A percentile compares a stretch with the other conserved stretches of the same genome.
Evolutionary conservation across 1,140 invertebrate genomes (phyloP).

Genomic region (Tribolium castaneum): DNA sequence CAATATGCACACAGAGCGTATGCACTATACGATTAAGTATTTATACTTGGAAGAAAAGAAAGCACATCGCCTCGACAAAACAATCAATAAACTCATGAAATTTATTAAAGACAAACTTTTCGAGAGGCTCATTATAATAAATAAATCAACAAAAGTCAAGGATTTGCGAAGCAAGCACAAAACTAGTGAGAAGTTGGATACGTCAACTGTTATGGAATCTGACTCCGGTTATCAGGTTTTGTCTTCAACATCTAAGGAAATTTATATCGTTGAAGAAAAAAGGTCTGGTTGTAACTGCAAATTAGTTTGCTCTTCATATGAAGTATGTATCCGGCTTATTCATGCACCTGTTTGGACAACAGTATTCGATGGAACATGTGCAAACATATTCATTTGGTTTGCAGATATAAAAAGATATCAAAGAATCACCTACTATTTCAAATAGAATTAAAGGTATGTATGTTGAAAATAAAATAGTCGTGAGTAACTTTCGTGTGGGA

Average conservation of each 20-base stretch:
- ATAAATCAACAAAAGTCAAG: constrained; percentile 33
- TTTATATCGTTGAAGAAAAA: constrained; percentile 39
- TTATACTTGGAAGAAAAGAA: constrained; percentile 39
- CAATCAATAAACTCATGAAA: constrained; percentile 32
- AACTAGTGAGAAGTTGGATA: background rate
- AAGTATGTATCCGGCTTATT: constrained; percentile 48
- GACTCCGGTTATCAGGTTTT: constrained; percentile 9
- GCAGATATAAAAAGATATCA: background rate
- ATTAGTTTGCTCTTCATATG: constrained; percentile 39
- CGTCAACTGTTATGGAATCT: background rate
- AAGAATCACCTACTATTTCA: background rate
- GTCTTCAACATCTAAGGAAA: constrained; percentile 11
- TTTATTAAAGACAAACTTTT: constrained; percentile 45
- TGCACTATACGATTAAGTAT: constrained; percentile 46
- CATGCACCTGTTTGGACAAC: constrained; percentile 43
- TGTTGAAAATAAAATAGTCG: no score
- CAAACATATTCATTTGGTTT: constrained; percentile 51
- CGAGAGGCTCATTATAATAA: background rate
- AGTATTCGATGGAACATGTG: constrained; percentile 47
- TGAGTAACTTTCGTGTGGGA: no score
- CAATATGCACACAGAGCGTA: constrained; percentile 42
- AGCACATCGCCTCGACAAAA: constrained; percentile 36
- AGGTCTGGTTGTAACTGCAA: constrained; percentile 32
- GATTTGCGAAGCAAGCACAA: background rate
- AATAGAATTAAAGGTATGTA: background rate